Percentiles rank a stretch among this genome's conserved stretches.
phyloP scores from a whole-genome alignment of 2,888 invertebrate species.

The Encarsia formosa region DNA sequence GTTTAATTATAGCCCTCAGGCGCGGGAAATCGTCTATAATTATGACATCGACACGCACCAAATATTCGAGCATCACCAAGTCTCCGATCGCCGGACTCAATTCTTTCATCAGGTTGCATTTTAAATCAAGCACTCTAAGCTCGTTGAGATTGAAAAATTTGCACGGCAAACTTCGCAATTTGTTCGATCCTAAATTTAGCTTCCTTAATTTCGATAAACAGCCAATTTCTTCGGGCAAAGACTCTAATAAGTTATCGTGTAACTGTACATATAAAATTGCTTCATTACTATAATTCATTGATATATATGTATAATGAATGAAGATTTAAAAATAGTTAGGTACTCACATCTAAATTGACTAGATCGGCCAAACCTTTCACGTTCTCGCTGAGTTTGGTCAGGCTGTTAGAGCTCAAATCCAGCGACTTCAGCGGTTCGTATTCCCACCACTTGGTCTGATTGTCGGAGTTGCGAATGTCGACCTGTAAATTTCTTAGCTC shows the following conservation, averaged over 20 bases:
- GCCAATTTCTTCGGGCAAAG: slow-evolving; percentile 71
- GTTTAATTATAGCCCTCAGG: not conserved
- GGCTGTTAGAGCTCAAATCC: slow-evolving; percentile 72
- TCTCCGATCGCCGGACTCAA: slow-evolving; percentile 73
- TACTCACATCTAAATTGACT: slow-evolving; percentile 68
- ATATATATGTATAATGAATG: too few relatives aligned
- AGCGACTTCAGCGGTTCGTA: slow-evolving; percentile 71
- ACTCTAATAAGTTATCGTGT: slow-evolving; percentile 75
- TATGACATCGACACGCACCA: slow-evolving; percentile 56
- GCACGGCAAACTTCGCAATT: slow-evolving; percentile 59
- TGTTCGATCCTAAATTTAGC: slow-evolving; percentile 68
- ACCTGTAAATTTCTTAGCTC: slow-evolving; percentile 54
- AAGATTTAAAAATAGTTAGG: slow-evolving; percentile 33
- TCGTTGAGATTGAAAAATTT: slow-evolving; percentile 68
- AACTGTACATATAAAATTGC: too few relatives aligned
- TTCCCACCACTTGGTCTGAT: slow-evolving; percentile 78
- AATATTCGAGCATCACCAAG: slow-evolving; percentile 70
- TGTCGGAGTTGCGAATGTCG: slow-evolving; percentile 59
- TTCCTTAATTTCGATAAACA: slow-evolving; percentile 64
- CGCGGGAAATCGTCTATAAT: not conserved
- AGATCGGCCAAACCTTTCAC: slow-evolving; percentile 66
- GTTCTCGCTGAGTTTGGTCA: slow-evolving; percentile 62
- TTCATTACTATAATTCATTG: too few relatives aligned
- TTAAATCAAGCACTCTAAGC: slow-evolving; percentile 66
- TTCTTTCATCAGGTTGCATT: slow-evolving; percentile 67